These are phyloP conservation scores for Desmophyllum pertusum DNA, from an alignment of 92 coral and sea anemone species.

Conservation along the genomic window DNA sequence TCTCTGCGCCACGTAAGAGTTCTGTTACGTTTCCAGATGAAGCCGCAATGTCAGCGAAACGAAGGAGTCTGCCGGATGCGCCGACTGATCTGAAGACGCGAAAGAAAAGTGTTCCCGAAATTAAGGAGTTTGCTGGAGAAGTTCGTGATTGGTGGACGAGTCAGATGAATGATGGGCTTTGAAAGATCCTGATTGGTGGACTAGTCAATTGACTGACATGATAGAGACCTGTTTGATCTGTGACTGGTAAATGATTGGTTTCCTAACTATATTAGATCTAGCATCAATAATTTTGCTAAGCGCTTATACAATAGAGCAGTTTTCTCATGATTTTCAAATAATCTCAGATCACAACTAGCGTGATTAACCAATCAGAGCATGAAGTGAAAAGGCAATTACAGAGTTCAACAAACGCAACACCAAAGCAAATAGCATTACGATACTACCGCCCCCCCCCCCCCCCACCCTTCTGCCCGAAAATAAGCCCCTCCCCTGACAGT, in stretches of 20 bases:
- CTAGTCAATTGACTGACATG: not conserved
- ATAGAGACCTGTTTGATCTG: not conserved
- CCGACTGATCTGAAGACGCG: constrained; percentile 35
- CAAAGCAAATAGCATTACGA: too few species aligned
- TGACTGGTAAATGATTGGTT: not conserved
- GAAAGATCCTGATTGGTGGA: not conserved
- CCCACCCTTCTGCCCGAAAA: too few species aligned
- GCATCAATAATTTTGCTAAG: too few species aligned
- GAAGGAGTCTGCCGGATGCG: constrained; percentile 48
- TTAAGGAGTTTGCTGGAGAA: constrained; percentile 66
- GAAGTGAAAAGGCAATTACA: too few species aligned
- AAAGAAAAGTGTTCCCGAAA: constrained; percentile 54
- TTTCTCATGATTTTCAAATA: too few species aligned
- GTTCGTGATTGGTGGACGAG: constrained; percentile 81
- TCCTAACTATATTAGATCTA: too few species aligned
- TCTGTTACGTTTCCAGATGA: constrained; percentile 73
- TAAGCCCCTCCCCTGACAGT: too few species aligned
- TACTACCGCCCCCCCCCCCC: too few species aligned
- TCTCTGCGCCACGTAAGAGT: constrained; percentile 42
- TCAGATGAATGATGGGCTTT: constrained; percentile 18
- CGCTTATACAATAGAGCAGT: too few species aligned
- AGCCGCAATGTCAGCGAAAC: constrained; percentile 34
- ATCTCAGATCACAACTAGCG: too few species aligned
- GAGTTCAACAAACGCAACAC: too few species aligned
- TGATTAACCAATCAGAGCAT: too few species aligned